These are phyloP conservation scores for Telmatochromis bifrenatus DNA, from an alignment of 2,113 vertebrate species.

Conservation along the genomic window DNA sequence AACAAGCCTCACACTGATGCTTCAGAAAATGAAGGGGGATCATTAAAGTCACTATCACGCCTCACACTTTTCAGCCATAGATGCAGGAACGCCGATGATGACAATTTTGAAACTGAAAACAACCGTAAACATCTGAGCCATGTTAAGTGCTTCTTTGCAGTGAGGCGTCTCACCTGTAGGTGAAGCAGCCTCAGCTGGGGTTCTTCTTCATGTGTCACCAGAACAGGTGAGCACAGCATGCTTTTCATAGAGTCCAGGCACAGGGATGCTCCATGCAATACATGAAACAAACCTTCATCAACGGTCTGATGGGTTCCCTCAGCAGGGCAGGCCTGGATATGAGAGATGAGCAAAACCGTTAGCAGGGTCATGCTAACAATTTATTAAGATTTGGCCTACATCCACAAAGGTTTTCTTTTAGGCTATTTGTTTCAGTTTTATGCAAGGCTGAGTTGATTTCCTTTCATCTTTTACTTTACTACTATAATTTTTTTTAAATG, in stretches of 20 bases:
- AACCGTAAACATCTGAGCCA: neutral
- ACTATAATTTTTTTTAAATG: accelerated
- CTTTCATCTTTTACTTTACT: neutral
- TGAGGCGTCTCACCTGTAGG: slow-evolving; percentile 9
- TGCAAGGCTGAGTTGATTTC: neutral
- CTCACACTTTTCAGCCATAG: neutral
- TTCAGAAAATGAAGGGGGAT: neutral
- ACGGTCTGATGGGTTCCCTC: slow-evolving; percentile 49
- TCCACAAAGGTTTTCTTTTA: neutral
- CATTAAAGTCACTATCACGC: neutral
- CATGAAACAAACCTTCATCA: slow-evolving; percentile 77
- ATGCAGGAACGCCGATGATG: neutral
- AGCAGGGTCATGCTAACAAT: neutral
- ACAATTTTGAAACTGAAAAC: neutral
- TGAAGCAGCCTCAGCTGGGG: slow-evolving; percentile 54
- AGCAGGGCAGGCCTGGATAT: slow-evolving; percentile 53
- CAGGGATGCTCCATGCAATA: slow-evolving; percentile 68
- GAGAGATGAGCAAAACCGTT: neutral
- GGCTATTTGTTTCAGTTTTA: neutral
- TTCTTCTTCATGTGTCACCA: slow-evolving; percentile 54
- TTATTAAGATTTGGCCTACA: neutral
- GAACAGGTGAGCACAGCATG: slow-evolving; percentile 58
- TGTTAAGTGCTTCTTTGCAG: neutral
- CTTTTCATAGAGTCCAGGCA: slow-evolving; percentile 72
- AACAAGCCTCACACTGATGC: neutral